Evolutionary conservation across 2,113 vertebrate genomes (phyloP).

Genomic region (Caretta caretta): DNA sequence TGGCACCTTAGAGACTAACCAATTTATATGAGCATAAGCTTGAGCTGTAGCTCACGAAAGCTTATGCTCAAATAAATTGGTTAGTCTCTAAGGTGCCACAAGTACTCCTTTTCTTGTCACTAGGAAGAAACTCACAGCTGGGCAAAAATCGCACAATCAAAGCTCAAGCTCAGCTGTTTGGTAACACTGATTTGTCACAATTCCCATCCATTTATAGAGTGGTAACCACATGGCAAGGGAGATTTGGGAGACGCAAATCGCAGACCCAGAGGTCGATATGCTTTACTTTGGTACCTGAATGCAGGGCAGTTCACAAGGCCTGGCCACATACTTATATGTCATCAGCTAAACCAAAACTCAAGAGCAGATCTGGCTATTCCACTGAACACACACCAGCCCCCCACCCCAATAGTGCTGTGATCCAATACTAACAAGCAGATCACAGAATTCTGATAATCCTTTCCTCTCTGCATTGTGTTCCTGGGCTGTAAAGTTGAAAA

Average conservation of each 20-base stretch:
- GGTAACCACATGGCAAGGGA: accelerated
- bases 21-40: too few relatives aligned
- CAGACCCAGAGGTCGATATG: not conserved
- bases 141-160: not conserved
- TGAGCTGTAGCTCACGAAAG: too few relatives aligned
- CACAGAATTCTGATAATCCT: not conserved
- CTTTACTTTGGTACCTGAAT: not conserved
- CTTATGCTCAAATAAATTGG: too few relatives aligned
- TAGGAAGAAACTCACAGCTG: accelerated
- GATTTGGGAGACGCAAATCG: not conserved
- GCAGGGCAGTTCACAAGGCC: not conserved
- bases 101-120: not conserved
- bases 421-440: not conserved
- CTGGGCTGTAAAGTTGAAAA: not conserved
- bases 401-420: not conserved
- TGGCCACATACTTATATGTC: not conserved
- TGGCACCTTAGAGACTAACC: too few relatives aligned
- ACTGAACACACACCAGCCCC: not conserved
- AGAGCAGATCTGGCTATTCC: accelerated
- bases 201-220: not conserved
- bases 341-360: accelerated
- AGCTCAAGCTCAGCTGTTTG: not conserved
- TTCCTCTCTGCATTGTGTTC: not conserved
- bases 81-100: too few relatives aligned
- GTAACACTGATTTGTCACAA: not conserved